A percentile compares a stretch with the other conserved stretches of the same genome.
Conservation (phyloP, 2,888 invertebrate genomes). For the Leptinotarsa haldemani region DNA sequence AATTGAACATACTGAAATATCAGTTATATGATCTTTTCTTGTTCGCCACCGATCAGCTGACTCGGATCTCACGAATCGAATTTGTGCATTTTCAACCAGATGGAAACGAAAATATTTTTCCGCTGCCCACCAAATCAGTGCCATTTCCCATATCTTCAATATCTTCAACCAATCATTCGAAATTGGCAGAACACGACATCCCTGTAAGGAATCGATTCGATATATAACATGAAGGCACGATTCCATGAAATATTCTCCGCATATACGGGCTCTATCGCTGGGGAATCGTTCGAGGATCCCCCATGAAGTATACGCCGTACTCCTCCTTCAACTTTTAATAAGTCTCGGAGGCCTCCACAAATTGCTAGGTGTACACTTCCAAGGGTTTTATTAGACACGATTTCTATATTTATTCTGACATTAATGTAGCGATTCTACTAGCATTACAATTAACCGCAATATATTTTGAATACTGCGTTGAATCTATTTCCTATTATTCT, state of each 20-base stretch:
- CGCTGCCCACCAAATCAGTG: too few species aligned
- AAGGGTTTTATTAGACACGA: slow-evolving; percentile 28
- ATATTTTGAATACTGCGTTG: background rate
- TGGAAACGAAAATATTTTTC: too few species aligned
- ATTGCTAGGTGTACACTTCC: slow-evolving; percentile 27
- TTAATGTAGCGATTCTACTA: slow-evolving; percentile 8
- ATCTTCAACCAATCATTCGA: background rate
- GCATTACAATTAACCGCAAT: slow-evolving; percentile 1
- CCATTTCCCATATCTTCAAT: too few species aligned
- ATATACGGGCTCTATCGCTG: slow-evolving; percentile 21
- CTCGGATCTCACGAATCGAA: too few species aligned
- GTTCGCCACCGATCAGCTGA: too few species aligned
- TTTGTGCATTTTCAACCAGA: too few species aligned
- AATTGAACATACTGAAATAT: too few species aligned
- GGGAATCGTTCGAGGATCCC: slow-evolving; percentile 24
- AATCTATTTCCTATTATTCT: background rate
- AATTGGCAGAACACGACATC: background rate
- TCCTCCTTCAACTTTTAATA: slow-evolving; percentile 26
- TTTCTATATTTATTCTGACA: slow-evolving; percentile 25
- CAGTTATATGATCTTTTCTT: too few species aligned
- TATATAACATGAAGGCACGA: slow-evolving; percentile 21
- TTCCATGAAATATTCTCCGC: slow-evolving; percentile 18
- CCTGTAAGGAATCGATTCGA: slow-evolving; percentile 12
- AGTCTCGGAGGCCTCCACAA: slow-evolving; percentile 22
- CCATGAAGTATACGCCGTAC: slow-evolving; percentile 21